Evolutionary conservation across 2,797 vertebrate species (phyloP).

Genomic region (Trematomus bernacchii): DNA sequence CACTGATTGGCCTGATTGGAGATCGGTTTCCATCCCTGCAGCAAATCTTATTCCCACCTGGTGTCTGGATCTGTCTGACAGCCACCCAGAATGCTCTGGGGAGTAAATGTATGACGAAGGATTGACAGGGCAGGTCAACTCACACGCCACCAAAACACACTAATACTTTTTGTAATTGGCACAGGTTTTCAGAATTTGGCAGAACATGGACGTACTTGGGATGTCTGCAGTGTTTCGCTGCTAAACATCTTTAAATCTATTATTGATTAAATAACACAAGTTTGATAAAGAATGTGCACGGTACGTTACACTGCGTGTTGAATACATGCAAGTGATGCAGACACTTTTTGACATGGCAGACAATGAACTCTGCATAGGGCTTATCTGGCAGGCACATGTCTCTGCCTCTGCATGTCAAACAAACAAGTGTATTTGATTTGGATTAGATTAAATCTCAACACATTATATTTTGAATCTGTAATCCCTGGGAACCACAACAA

Average conservation of each 20-base stretch:
- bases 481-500: constrained; percentile 60
- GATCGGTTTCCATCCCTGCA: constrained; percentile 70
- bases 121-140: constrained; percentile 70
- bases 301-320: not conserved
- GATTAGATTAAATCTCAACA: constrained; percentile 55
- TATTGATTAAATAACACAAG: constrained; percentile 9
- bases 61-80: constrained; percentile 67
- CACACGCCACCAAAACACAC: constrained; percentile 30
- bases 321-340: not conserved
- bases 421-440: constrained; percentile 50
- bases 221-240: not conserved
- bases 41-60: constrained; percentile 76
- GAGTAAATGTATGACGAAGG: constrained; percentile 51
- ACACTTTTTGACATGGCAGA: constrained; percentile 12
- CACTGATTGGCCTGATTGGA: constrained; percentile 78
- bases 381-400: constrained; percentile 10
- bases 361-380: constrained; percentile 13
- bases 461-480: constrained; percentile 57
- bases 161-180: constrained; percentile 45
- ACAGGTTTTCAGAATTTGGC: constrained; percentile 34
- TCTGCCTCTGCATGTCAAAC: constrained; percentile 59
- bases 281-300: not conserved
- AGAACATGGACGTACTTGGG: constrained; percentile 12
- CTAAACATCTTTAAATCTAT: constrained; percentile 24
- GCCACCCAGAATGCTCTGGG: constrained; percentile 59